Percentiles rank a stretch among this genome's conserved stretches.
Conservation (phyloP, 2,113 vertebrate genomes). For the Poeciliopsis retropinna region DNA sequence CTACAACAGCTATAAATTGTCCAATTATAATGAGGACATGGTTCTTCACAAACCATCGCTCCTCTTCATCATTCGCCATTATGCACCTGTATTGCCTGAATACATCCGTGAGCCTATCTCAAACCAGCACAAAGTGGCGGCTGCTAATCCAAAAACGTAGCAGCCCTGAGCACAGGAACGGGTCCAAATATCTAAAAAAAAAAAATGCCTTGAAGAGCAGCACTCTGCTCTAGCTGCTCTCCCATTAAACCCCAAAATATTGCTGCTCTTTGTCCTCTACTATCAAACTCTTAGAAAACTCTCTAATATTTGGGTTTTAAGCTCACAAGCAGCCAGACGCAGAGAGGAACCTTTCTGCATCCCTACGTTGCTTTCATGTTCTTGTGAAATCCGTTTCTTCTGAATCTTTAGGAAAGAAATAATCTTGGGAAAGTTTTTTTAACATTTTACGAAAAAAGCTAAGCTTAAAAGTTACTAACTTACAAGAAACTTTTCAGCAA, state of each 20-base stretch:
- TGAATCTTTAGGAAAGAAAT: neutral
- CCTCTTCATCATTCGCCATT: conserved; percentile 53
- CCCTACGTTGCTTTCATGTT: neutral
- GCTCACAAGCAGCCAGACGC: neutral
- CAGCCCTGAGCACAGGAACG: conserved; percentile 25
- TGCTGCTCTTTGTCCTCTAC: conserved; percentile 13
- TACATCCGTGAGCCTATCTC: conserved; percentile 60
- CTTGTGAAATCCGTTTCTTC: neutral
- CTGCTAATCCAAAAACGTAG: conserved; percentile 64
- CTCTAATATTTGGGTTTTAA: conserved; percentile 16
- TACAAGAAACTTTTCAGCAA: no score
- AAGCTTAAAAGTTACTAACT: neutral
- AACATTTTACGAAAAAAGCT: neutral
- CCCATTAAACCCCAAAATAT: conserved; percentile 26
- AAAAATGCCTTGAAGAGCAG: conserved; percentile 30
- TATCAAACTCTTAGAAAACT: conserved; percentile 38
- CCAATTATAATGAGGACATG: conserved; percentile 72
- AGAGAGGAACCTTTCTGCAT: neutral
- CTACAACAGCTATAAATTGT: conserved; percentile 69
- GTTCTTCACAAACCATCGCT: conserved; percentile 63
- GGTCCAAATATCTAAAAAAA: conserved; percentile 34
- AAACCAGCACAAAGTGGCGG: conserved; percentile 59
- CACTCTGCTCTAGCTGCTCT: conserved; percentile 27
- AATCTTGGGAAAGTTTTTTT: neutral
- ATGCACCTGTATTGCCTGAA: conserved; percentile 67